Percentiles rank a stretch among this genome's conserved stretches.
phyloP scores from a whole-genome alignment of 2,113 vertebrate species.

The Melanostigma gelatinosum region DNA sequence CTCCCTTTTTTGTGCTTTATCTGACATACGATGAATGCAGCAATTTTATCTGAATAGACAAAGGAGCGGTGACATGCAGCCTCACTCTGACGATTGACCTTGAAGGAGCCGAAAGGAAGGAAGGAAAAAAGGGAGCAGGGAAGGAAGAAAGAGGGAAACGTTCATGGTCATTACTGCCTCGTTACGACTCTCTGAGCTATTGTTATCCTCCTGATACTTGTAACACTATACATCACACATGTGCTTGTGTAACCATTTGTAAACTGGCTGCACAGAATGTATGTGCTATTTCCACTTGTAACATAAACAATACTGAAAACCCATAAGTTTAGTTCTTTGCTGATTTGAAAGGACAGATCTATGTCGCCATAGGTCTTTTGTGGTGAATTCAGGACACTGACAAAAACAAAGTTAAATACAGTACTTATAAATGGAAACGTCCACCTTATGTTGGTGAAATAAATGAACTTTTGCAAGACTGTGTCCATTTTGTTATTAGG shows the following conservation, averaged over 20 bases:
- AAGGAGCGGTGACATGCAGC: conserved; percentile 79
- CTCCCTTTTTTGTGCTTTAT: conserved; percentile 80
- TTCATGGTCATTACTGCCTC: conserved; percentile 35
- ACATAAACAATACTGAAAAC: neutral
- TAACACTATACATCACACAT: neutral
- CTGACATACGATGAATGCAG: conserved; percentile 84
- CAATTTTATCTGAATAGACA: conserved; percentile 85
- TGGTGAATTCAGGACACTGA: neutral
- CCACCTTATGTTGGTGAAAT: neutral
- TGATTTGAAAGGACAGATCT: neutral
- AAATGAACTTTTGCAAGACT: neutral
- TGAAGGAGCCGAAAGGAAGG: conserved; percentile 74
- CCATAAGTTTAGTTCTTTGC: neutral
- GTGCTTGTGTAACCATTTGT: conserved; percentile 23
- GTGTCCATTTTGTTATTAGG: neutral
- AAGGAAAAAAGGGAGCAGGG: conserved; percentile 38
- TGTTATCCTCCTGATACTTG: neutral
- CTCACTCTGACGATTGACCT: conserved; percentile 80
- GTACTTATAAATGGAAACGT: neutral
- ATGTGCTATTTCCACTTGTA: neutral
- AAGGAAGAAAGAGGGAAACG: conserved; percentile 53
- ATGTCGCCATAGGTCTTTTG: neutral
- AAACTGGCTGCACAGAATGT: neutral
- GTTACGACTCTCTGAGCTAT: conserved; percentile 35
- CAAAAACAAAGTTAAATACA: neutral